Base-by-base conservation (phyloP, 2,113 vertebrate species). In the Nyctibius bracteatus region DNA sequence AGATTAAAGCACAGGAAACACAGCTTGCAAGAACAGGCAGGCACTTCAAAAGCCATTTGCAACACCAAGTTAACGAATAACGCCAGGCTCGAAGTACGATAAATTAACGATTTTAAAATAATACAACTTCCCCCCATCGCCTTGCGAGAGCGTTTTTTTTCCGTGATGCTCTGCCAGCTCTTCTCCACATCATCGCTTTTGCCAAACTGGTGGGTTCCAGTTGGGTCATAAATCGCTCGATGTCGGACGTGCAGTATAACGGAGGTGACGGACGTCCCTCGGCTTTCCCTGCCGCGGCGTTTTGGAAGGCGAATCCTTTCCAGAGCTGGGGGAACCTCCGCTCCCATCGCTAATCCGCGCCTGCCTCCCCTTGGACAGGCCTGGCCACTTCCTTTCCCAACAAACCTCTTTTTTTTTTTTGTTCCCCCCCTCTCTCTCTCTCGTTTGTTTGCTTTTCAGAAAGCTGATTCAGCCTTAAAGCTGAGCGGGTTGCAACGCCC, bases 301-400 rank as follows among this genome's bases (percentile, higher is more conserved):
- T 51, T 8, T 7, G 47, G 81, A 35, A 41, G 70, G 23, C 5
- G 1, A 79, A 84, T 43, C 65, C 37, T 70, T 49, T 8, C 4
- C 3, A 1, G 31, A 88, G 72, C 62, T 30, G 13, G 3, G 4
- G 54, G 28, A 92, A 35, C 41, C 91, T 75, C 81, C 0, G 0
- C 37, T 90, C 18, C 70, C 39, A 55, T 86, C 37, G 31, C 88
- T 70, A 63, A 90, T 71, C 94, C 85, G 0, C 30, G 95, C 87
- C 96, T 96, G 96, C 96, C 94, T 87, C 96, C 96, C 92, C 70
- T 93, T 12, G 95, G 95, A 81, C 81, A 35, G 87, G 73, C 85
- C 70, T 8, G 47, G 90, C 81, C 90, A 63, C 81, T 92, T 93
- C 92, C 82, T 49, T 88, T 80, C 86, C 86, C 68, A 83, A 81